Conservation (phyloP, 2,797 vertebrate species). For the Saxicola maurus region DNA sequence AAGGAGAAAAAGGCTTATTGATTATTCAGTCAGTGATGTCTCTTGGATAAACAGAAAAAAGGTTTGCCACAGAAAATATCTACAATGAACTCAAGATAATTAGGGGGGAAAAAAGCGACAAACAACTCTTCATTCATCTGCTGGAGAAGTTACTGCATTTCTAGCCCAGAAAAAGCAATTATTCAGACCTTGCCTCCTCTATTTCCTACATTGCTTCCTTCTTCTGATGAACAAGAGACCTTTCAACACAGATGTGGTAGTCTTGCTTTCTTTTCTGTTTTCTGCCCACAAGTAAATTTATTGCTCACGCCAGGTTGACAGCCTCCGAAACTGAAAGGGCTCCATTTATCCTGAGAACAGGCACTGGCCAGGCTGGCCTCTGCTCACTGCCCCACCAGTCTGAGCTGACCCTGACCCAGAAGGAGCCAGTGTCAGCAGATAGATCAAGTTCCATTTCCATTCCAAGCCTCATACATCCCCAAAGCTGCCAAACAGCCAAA, state of each 20-base stretch:
- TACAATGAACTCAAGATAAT: constrained; percentile 55
- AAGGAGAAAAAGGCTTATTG: constrained; percentile 47
- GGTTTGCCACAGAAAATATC: constrained; percentile 40
- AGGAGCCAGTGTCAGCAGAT: not conserved
- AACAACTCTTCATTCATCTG: constrained; percentile 38
- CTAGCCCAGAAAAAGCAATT: constrained; percentile 30
- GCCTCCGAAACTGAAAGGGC: not conserved
- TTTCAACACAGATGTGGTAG: constrained; percentile 38
- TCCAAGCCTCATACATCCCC: not conserved
- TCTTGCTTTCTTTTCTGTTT: constrained; percentile 33
- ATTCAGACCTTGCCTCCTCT: constrained; percentile 19
- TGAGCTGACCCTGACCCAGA: not conserved
- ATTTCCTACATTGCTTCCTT: constrained; percentile 39
- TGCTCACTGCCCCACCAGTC: not conserved
- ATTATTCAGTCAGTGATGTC: constrained; percentile 53
- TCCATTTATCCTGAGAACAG: constrained; percentile 1
- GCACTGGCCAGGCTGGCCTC: not conserved
- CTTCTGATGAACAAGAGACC: constrained; percentile 46
- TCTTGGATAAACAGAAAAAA: constrained; percentile 53
- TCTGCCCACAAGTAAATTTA: constrained; percentile 24
- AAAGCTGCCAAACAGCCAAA: not conserved
- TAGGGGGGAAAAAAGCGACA: not conserved
- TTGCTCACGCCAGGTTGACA: constrained; percentile 2
- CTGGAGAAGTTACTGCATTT: constrained; percentile 21
- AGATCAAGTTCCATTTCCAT: not conserved